Evolutionary conservation across 2,113 vertebrate genomes (phyloP), one percentile per base, ranked within the genome.

Genomic region (Plectropomus leopardus): DNA sequence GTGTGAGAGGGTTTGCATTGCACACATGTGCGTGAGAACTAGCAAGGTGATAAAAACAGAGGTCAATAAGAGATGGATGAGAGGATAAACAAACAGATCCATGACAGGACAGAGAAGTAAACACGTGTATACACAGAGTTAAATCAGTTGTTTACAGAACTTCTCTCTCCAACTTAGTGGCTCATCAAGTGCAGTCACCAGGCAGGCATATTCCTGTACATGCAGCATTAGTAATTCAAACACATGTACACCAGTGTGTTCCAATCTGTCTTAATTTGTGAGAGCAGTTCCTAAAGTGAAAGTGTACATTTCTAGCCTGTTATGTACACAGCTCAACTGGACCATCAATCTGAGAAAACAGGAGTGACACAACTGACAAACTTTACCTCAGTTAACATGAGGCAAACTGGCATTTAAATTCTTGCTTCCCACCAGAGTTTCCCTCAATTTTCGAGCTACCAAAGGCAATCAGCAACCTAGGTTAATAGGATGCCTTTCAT

Each of bases 311-410:
- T 24, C 68, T 44, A 24, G 54, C 23, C 21, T 23, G 69, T 76
- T 68, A 73, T 65, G 34, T 78, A 60, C 60, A 72, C 70, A 82
- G 21, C 59, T 87, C 83, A 86, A 93, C 72, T 79, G 65, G 88
- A 93, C 92, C 90, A 93, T 93, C 92, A 93, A 82, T 80, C 30
- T 28, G 24, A 47, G 55, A 85, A 76, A 86, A 77, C 63, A 55
- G 24, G 17, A 69, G 63, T 68, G 79, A 85, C 85, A 89, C 66
- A 75, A 79, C 59, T 81, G 63, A 84, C 83, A 86, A 86, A 86
- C 78, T 61, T 64, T 3, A 55, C 66, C 40, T 2, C 15, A 57
- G 16, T 72, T 42, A 64, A 72, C 58, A 23, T 67, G 47, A 64
- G 50, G 32, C 44, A 61, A 87, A 68, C 50, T 21, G 70, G 32